Conservation (phyloP, 2,797 vertebrate species). For the Acanthopagrus latus region DNA sequence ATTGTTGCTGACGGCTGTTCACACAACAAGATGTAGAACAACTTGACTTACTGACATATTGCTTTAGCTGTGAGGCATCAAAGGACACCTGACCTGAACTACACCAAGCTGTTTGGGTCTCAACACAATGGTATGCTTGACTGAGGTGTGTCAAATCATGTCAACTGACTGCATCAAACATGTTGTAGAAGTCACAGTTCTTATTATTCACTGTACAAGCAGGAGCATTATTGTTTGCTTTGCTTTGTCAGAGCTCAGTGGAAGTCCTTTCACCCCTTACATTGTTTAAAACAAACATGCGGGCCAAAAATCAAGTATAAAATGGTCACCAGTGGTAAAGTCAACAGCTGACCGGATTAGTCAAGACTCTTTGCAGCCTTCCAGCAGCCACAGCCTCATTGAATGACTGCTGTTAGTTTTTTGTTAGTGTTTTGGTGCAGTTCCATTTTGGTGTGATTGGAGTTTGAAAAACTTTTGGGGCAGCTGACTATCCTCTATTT, state of each 20-base stretch:
- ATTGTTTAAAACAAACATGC: not conserved
- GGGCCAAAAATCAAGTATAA: not conserved
- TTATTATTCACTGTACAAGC: not conserved
- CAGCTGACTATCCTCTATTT: no score
- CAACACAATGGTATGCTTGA: not conserved
- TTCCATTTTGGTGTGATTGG: no score
- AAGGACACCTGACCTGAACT: not conserved
- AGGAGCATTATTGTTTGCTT: not conserved
- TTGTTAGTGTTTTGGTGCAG: not conserved
- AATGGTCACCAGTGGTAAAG: not conserved
- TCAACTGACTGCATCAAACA: not conserved
- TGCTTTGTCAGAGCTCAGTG: conserved; percentile 1
- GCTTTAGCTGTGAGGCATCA: not conserved
- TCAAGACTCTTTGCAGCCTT: not conserved
- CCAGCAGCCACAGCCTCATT: not conserved
- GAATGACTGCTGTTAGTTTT: not conserved
- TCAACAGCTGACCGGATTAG: not conserved
- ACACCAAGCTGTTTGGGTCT: not conserved
- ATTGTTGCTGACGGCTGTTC: conserved; percentile 48
- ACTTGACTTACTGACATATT: conserved; percentile 21
- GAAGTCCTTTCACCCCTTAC: not conserved
- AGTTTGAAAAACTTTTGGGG: no score
- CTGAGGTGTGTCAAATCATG: not conserved
- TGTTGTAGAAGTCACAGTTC: not conserved
- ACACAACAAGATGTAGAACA: conserved; percentile 42